These are phyloP conservation scores for Puffinus mauretanicus DNA, from an alignment of 2,113 vertebrate genomes.

Conservation along the genomic window DNA sequence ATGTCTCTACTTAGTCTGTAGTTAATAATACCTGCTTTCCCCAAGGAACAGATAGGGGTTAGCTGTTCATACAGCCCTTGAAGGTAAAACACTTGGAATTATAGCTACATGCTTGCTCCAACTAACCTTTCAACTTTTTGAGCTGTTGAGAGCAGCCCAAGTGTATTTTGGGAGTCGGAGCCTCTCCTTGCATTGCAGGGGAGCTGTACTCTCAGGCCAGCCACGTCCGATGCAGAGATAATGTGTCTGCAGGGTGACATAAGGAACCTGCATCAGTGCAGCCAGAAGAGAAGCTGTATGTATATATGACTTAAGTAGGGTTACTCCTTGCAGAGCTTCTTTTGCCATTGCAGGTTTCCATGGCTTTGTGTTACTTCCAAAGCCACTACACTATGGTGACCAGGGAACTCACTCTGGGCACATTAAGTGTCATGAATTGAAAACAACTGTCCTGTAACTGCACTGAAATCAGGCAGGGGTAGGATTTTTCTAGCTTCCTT, in stretches of 20 bases:
- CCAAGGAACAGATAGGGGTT: neutral
- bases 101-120: neutral
- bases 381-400: neutral
- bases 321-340: neutral
- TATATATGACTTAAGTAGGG: neutral
- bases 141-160: neutral
- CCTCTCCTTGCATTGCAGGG: neutral
- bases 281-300: neutral
- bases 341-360: neutral
- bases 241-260: neutral
- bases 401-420: neutral
- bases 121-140: neutral
- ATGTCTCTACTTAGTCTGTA: neutral
- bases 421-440: neutral
- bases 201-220: neutral
- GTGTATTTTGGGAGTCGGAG: rapidly evolving
- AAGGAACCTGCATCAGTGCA: neutral
- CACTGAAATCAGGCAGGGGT: neutral
- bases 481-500: neutral
- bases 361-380: neutral
- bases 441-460: neutral
- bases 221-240: neutral
- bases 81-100: neutral
- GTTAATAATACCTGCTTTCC: neutral
- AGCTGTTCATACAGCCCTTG: neutral